Evolutionary conservation across 2,113 vertebrate species (phyloP).

Genomic region (Podilymbus podiceps): DNA sequence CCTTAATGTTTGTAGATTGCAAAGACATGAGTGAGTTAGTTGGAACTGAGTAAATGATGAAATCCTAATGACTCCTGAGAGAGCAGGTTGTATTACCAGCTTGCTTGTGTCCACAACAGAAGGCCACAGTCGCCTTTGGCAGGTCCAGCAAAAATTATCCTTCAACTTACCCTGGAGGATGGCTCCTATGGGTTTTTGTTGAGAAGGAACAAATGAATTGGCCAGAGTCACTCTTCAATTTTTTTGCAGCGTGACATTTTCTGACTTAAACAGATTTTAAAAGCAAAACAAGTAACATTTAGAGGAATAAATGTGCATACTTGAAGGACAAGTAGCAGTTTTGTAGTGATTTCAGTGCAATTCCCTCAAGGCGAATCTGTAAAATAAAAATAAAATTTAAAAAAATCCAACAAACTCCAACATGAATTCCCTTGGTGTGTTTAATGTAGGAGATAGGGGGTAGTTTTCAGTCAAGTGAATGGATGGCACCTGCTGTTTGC

Average conservation of each 20-base stretch:
- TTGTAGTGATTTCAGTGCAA: background rate
- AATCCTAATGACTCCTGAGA: background rate
- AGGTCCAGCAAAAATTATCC: background rate
- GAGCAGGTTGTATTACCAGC: conserved; percentile 5
- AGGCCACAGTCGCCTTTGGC: conserved; percentile 11
- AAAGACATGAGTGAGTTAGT: background rate
- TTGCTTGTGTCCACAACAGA: conserved; percentile 35
- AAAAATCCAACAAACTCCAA: background rate
- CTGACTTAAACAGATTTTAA: background rate
- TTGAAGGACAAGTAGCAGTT: background rate
- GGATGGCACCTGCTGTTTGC: background rate
- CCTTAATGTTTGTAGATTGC: background rate
- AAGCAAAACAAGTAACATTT: background rate
- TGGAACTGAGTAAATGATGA: background rate
- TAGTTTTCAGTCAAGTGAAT: background rate
- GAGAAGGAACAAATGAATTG: background rate
- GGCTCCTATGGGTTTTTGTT: background rate
- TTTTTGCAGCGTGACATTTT: background rate
- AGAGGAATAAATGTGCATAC: background rate
- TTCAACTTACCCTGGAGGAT: background rate
- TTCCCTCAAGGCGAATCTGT: background rate
- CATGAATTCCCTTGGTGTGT: background rate
- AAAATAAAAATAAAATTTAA: background rate
- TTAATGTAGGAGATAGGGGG: background rate
- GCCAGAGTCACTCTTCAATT: background rate